Conservation (phyloP, 2,797 vertebrate species). For the Columba guinea region DNA sequence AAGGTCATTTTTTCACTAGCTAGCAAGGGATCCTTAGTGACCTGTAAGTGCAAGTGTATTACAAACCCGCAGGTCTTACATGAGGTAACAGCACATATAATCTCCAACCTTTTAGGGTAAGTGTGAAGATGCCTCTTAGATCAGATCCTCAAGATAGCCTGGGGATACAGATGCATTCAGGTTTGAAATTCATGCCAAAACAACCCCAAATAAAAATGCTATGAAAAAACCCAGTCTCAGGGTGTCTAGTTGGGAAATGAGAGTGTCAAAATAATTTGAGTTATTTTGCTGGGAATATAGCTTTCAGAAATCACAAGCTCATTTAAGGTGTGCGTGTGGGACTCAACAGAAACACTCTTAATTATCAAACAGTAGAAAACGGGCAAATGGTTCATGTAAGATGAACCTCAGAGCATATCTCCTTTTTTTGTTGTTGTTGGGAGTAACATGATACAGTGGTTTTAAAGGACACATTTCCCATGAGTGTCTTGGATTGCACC, state of each 20-base stretch:
- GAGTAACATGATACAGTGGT: not conserved
- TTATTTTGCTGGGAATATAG: not conserved
- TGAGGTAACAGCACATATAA: slow-evolving; percentile 25
- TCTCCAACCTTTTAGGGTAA: slow-evolving; percentile 55
- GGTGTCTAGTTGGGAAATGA: not conserved
- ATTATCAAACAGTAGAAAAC: not conserved
- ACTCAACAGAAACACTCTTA: not conserved
- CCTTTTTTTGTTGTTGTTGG: not conserved
- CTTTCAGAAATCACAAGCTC: not conserved
- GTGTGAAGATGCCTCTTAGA: slow-evolving; percentile 61
- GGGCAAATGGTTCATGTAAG: not conserved
- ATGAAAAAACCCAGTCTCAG: not conserved
- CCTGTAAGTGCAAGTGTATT: slow-evolving; percentile 4
- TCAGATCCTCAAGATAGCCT: slow-evolving; percentile 67
- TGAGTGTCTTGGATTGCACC: not conserved
- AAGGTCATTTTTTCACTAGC: slow-evolving; percentile 36
- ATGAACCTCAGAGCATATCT: not conserved
- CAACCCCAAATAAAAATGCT: slow-evolving; percentile 10
- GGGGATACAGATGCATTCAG: slow-evolving; percentile 1
- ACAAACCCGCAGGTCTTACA: slow-evolving; percentile 49
- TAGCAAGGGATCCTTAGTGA: slow-evolving; percentile 11
- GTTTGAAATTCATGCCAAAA: slow-evolving; percentile 43
- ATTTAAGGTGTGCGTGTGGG: not conserved
- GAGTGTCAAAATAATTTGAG: not conserved
- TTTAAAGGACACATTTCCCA: not conserved